Conservation (phyloP, 2,888 invertebrate genomes). For the Adelphocoris suturalis region DNA sequence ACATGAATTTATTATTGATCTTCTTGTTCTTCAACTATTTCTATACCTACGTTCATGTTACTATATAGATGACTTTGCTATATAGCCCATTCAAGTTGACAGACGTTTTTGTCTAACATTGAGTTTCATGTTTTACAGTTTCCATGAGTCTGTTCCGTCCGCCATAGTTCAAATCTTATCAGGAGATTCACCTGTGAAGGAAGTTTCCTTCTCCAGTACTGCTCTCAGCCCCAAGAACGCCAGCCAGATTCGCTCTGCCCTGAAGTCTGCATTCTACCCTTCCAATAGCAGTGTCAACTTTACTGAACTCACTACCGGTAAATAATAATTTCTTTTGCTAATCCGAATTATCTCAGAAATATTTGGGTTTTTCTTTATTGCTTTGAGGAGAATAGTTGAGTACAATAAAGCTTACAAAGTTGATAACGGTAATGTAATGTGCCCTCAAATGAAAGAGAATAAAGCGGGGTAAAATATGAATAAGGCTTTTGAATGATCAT, state of each 20-base stretch:
- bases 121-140: not conserved
- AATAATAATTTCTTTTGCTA: not conserved
- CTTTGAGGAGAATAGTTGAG: no score
- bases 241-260: not conserved
- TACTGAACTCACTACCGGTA: constrained; percentile 20
- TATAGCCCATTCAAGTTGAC: no score
- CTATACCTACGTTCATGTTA: no score
- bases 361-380: no score
- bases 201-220: not conserved
- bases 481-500: not conserved
- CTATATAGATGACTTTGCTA: no score
- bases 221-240: constrained; percentile 1
- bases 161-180: not conserved
- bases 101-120: no score
- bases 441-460: no score
- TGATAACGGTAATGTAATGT: no score
- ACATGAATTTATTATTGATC: no score
- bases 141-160: not conserved
- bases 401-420: no score
- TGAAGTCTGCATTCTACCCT: not conserved
- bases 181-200: not conserved
- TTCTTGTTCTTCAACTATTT: no score
- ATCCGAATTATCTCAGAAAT: no score
- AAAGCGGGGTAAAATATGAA: not conserved
- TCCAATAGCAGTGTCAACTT: not conserved